phyloP scores from a whole-genome alignment of 2,888 invertebrate genomes.

The Drymonia ruficornis region DNA sequence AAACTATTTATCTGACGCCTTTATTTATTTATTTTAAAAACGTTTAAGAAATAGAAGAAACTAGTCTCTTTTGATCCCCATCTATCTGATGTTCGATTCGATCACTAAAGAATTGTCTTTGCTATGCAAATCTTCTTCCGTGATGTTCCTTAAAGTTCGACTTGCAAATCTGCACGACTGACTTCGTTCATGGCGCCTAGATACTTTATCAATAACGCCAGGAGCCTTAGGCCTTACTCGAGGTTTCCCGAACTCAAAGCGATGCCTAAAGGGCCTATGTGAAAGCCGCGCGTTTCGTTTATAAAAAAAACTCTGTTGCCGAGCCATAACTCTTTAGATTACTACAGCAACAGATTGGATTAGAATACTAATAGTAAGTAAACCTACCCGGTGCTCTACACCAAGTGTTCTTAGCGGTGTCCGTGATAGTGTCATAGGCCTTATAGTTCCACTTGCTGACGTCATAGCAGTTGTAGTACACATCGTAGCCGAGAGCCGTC shows the following conservation, averaged over 20 bases:
- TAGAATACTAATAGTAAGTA: background rate
- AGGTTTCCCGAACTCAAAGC: too few species aligned
- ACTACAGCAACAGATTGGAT: background rate
- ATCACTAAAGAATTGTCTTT: too few species aligned
- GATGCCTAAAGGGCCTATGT: too few species aligned
- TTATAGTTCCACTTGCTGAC: conserved; percentile 81
- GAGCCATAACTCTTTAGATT: background rate
- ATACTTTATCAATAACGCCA: too few species aligned
- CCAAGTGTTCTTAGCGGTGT: conserved; percentile 87
- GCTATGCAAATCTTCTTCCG: conserved; percentile 36
- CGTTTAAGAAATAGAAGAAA: too few species aligned
- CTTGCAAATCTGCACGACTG: conserved; percentile 49
- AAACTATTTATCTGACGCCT: too few species aligned
- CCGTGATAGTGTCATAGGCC: conserved; percentile 80
- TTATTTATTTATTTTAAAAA: too few species aligned
- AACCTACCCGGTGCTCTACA: conserved; percentile 84
- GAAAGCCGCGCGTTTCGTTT: too few species aligned
- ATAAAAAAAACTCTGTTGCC: too few species aligned
- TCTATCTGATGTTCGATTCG: too few species aligned
- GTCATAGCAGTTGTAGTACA: conserved; percentile 74
- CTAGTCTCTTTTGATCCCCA: too few species aligned
- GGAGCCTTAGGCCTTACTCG: too few species aligned
- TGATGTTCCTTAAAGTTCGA: conserved; percentile 54
- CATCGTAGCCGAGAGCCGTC: conserved; percentile 9
- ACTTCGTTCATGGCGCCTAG: conserved; percentile 50